These are phyloP conservation scores for Hippoglossus hippoglossus DNA, from an alignment of 2,797 vertebrate genomes.

Conservation along the genomic window DNA sequence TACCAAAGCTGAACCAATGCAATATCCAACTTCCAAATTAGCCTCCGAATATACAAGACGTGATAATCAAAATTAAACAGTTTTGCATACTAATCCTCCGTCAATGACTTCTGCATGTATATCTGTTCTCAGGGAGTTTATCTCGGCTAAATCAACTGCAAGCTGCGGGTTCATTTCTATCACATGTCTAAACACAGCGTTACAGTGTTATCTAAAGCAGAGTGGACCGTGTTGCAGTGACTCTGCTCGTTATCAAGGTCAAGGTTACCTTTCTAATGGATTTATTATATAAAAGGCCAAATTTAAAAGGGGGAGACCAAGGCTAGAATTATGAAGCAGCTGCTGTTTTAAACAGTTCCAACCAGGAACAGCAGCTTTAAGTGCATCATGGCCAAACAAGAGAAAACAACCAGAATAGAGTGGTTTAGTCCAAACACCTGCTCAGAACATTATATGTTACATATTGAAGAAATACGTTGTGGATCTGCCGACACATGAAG, in stretches of 20 bases:
- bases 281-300: constrained; percentile 43
- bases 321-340: constrained; percentile 8
- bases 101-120: constrained; percentile 2
- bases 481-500: neutral
- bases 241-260: constrained; percentile 3
- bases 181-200: neutral
- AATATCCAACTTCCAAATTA: constrained; percentile 35
- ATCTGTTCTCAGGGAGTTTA: constrained; percentile 2
- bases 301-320: constrained; percentile 13
- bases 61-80: constrained; percentile 29
- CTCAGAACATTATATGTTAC: constrained; percentile 8
- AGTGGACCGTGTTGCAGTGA: neutral
- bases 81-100: constrained; percentile 29
- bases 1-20: constrained; percentile 34
- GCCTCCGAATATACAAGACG: constrained; percentile 29
- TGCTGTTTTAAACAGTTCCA: constrained; percentile 1
- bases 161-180: constrained; percentile 15
- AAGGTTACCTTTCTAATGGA: constrained; percentile 36
- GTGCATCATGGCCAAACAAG: neutral
- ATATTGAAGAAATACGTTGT: neutral
- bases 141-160: constrained; percentile 14
- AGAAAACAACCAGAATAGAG: neutral
- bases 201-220: neutral
- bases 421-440: constrained; percentile 32
- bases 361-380: constrained; percentile 6